A percentile compares a stretch with the other conserved stretches of the same genome.
Evolutionary conservation across 37 sponge, comb jelly and placozoan genomes (phyloP).

Genomic region (Spongia lamella): DNA sequence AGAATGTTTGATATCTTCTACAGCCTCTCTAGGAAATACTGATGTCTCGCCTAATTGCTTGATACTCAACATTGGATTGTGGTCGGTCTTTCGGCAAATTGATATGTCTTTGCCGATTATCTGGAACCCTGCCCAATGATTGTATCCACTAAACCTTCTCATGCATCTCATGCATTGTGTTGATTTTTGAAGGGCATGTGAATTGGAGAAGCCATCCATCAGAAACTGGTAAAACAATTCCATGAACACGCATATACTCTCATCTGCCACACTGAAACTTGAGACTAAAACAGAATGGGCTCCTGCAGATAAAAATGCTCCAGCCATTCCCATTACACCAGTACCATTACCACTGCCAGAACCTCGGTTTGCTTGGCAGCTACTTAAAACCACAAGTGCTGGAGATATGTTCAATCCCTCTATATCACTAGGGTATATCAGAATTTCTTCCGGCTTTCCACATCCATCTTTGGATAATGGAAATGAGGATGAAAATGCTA

Average conservation of each 20-base stretch:
- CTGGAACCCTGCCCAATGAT: conserved; percentile 15
- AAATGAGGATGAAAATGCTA: conserved; percentile 7
- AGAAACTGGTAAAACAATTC: conserved; percentile 22
- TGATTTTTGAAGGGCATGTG: conserved; percentile 27
- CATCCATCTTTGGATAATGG: neutral
- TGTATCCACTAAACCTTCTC: neutral
- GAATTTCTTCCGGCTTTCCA: neutral
- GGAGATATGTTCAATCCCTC: conserved; percentile 38
- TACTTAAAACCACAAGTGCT: conserved; percentile 15
- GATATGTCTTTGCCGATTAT: neutral
- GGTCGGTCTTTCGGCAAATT: too few relatives aligned
- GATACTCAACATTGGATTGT: too few relatives aligned
- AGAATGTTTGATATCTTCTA: too few relatives aligned
- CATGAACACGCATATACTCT: conserved; percentile 36
- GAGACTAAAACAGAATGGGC: conserved; percentile 36
- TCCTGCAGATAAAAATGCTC: conserved; percentile 38
- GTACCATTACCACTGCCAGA: neutral
- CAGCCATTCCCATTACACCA: conserved; percentile 26
- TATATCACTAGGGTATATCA: conserved; percentile 1
- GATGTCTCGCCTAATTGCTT: too few relatives aligned
- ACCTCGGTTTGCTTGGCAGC: conserved; percentile 17
- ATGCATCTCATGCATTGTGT: conserved; percentile 20
- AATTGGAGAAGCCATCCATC: conserved; percentile 9
- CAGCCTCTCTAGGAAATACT: too few relatives aligned
- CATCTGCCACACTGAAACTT: conserved; percentile 24